Evolutionary conservation across 1,140 invertebrate species (phyloP).

Genomic region (Atta colombica): DNA sequence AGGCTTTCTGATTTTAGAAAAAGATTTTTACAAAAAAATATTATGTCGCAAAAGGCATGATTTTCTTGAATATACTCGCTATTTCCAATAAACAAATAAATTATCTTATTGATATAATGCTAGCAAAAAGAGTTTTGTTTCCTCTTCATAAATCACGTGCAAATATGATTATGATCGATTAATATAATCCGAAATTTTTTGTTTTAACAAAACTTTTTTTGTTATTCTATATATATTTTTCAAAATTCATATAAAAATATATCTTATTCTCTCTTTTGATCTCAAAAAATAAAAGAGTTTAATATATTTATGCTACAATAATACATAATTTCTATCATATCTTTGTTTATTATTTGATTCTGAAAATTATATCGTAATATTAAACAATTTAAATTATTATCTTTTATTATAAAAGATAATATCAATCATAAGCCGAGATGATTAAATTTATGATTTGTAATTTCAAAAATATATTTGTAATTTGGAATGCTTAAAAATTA

Average conservation of each 20-base stretch:
- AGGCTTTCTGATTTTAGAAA: not conserved
- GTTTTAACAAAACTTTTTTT: no score
- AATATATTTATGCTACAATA: no score
- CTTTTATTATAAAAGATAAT: not conserved
- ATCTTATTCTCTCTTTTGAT: no score
- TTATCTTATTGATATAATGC: no score
- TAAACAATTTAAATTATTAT: not conserved
- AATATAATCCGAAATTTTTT: no score
- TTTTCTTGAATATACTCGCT: not conserved
- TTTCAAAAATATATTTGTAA: not conserved
- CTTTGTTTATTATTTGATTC: not conserved
- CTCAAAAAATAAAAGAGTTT: no score
- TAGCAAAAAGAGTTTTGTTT: no score
- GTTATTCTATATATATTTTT: no score
- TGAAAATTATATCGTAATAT: not conserved
- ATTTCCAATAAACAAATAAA: not conserved
- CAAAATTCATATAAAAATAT: no score
- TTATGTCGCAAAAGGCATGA: not conserved
- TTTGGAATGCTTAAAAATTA: constrained; percentile 22
- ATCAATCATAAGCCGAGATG: not conserved
- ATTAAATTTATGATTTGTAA: constrained; percentile 18
- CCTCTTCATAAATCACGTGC: no score
- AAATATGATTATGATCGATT: not conserved
- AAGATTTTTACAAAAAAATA: not conserved
- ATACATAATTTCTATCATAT: no score